Base-by-base conservation (phyloP, 2,797 vertebrate genomes). In the Cheracebus regulus region DNA sequence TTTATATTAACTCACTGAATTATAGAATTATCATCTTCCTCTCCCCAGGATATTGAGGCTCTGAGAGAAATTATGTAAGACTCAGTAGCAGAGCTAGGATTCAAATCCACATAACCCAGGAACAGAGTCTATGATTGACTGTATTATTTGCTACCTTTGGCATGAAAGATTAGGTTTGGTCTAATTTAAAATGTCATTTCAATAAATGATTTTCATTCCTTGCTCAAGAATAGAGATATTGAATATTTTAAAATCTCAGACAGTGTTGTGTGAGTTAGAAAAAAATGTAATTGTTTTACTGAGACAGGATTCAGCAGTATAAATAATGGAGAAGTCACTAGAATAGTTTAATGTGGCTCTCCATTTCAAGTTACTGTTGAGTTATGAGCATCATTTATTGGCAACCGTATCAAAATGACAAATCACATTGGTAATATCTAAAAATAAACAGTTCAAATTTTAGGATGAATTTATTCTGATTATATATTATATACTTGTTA, bases 371-470 rank as follows among this genome's bases (percentile, higher is more conserved):
- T 57, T 26, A 44, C 36, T 39, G 28, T 73, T 92, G 92, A 88
- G 22, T 83, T 33, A 28, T 70, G 14, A 88, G 20, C 33, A 39
- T 93, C 58, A 76, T 82, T 88, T 58, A 73, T 57, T 83, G 33
- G 58, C 17, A 84, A 9, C 33, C 57, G 3, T 88, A 83, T 90
- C 44, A 70, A 90, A 96, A 92, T 7, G 85, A 50, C 28, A 93
- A 46, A 50, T 90, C 39, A 76, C 11, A 52, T 64, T 33, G 90
- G 28, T 72, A 81, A 80, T 86, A 24, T 46, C 24, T 89, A 61
- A 92, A 92, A 90, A 61, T 85, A 75, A 81, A 15, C 78, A 96
- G 83, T 82, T 95, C 39, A 93, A 73, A 44, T 82, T 88, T 91
- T 80, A 87, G 26, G 72, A 73, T 44, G 89, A 9, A 55, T 72